Conservation (phyloP, 2,113 vertebrate genomes). For the Anarrhichthys ocellatus region DNA sequence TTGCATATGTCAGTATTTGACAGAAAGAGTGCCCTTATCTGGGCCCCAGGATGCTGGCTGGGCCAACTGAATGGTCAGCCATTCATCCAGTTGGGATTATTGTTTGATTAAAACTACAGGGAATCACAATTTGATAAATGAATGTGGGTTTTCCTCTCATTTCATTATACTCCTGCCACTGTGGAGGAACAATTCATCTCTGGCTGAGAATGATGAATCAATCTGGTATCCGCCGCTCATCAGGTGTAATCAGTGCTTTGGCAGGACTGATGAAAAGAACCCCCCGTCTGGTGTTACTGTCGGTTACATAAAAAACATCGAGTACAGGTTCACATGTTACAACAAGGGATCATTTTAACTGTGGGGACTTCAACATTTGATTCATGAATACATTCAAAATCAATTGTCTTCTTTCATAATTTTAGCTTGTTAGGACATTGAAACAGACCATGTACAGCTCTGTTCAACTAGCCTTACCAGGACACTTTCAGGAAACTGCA, state of each 20-base stretch:
- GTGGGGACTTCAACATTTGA: constrained; percentile 5
- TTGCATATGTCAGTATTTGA: not conserved
- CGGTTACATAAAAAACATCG: constrained; percentile 16
- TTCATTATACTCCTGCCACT: constrained; percentile 10
- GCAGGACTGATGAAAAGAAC: constrained; percentile 44
- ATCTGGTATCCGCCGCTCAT: constrained; percentile 45
- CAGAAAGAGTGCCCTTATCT: not conserved
- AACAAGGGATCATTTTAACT: constrained; percentile 1
- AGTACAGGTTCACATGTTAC: constrained; percentile 10
- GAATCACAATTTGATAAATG: constrained; percentile 18
- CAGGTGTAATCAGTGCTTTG: constrained; percentile 62
- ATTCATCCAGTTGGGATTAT: not conserved
- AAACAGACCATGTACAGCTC: not conserved
- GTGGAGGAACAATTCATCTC: constrained; percentile 30
- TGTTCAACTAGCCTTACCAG: not conserved
- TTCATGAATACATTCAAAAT: constrained; percentile 18
- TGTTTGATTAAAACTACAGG: constrained; percentile 13
- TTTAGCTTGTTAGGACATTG: not conserved
- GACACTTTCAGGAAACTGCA: constrained; percentile 8
- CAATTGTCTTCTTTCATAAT: constrained; percentile 10
- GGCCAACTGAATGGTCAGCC: not conserved
- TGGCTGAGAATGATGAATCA: constrained; percentile 51
- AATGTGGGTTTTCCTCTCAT: not conserved
- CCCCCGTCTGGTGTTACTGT: constrained; percentile 38
- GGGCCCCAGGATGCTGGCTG: too few relatives aligned